Conservation (phyloP, 1,140 invertebrate species). For the Ruditapes philippinarum region DNA sequence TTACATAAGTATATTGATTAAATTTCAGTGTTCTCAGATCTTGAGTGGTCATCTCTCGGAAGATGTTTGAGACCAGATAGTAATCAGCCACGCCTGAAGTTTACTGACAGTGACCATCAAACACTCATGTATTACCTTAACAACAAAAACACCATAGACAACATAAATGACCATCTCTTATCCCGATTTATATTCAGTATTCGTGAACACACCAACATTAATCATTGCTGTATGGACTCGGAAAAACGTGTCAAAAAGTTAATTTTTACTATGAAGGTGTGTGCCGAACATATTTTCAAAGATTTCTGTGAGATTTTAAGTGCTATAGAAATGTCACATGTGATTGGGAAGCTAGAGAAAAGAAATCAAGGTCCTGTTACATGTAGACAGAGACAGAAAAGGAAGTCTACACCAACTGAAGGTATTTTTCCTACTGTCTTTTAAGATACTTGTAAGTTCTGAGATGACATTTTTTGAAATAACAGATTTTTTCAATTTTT, state of each 20-base stretch:
- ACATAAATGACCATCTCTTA: conserved; percentile 49
- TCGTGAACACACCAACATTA: conserved; percentile 54
- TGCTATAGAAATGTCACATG: conserved; percentile 14
- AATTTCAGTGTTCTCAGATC: conserved; percentile 32
- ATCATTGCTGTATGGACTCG: conserved; percentile 14
- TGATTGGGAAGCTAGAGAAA: conserved; percentile 56
- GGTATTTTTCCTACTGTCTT: not conserved
- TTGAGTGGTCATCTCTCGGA: conserved; percentile 10
- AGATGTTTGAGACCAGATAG: conserved; percentile 23
- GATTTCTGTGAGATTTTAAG: conserved; percentile 51
- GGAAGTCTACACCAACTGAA: not conserved
- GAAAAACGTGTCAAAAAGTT: conserved; percentile 46
- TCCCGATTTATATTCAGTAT: conserved; percentile 59
- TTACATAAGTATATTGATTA: no score
- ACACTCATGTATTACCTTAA: conserved; percentile 39
- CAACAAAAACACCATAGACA: conserved; percentile 39
- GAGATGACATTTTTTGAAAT: no score
- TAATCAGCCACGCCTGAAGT: not conserved
- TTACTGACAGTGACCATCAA: conserved; percentile 47
- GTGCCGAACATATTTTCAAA: conserved; percentile 37
- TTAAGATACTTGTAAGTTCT: no score
- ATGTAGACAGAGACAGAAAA: conserved; percentile 38
- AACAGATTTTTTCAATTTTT: no score
- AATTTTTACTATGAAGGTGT: conserved; percentile 43
- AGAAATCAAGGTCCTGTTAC: not conserved